Evolutionary conservation across 2,113 vertebrate genomes (phyloP).

Genomic region (Python bivittatus): DNA sequence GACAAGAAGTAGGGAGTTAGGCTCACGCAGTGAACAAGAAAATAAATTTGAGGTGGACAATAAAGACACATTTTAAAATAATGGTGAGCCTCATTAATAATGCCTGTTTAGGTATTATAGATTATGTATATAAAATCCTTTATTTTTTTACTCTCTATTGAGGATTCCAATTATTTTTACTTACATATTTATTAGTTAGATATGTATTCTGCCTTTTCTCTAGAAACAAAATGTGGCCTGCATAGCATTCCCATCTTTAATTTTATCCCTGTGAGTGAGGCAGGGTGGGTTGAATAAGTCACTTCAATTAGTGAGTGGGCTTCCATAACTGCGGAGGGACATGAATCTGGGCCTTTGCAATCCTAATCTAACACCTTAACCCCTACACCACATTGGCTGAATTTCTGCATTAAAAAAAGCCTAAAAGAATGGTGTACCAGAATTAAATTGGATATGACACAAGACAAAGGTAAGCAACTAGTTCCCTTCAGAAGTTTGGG

Average conservation of each 20-base stretch:
- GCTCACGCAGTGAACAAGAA: neutral
- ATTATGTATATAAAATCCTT: neutral
- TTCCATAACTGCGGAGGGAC: neutral
- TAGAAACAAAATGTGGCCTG: neutral
- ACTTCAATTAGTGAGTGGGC: neutral
- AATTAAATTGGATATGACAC: neutral
- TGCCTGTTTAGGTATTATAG: neutral
- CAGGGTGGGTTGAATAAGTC: neutral
- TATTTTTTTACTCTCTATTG: neutral
- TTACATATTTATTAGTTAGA: neutral
- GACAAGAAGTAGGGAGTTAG: neutral
- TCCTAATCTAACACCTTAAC: neutral
- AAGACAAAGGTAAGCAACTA: neutral
- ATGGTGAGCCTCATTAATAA: neutral
- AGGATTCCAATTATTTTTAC: neutral
- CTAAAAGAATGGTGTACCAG: neutral
- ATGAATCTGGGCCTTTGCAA: neutral
- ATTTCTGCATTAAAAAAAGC: neutral
- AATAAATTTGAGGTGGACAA: no score
- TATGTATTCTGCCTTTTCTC: neutral
- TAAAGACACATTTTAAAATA: neutral
- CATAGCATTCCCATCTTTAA: neutral
- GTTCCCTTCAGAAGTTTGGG: neutral
- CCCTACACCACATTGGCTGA: neutral
- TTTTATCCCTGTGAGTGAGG: neutral